These are phyloP conservation scores for Scelioninae gen. 1 DNA, from an alignment of 2,888 invertebrate species.

Conservation along the genomic window DNA sequence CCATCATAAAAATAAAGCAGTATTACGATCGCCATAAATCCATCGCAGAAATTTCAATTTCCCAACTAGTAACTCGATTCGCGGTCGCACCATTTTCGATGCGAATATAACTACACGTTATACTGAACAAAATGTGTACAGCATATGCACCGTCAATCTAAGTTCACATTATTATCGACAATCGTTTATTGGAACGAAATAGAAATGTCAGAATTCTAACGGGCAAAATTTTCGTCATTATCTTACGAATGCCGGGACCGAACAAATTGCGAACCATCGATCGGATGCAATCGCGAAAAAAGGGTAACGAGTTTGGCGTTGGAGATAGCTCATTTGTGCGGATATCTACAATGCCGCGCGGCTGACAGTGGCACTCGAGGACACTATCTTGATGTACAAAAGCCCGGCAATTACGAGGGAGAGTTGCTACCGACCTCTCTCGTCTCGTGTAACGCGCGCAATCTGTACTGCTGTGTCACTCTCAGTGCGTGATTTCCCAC, in stretches of 20 bases:
- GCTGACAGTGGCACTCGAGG: conserved; percentile 59
- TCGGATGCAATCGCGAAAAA: conserved; percentile 9
- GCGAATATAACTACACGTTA: background rate
- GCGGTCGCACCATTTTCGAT: conserved; percentile 38
- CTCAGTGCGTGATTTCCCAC: conserved; percentile 60
- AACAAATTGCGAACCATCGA: conserved; percentile 23
- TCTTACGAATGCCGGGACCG: conserved; percentile 25
- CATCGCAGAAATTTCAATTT: conserved; percentile 52
- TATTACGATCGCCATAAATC: conserved; percentile 43
- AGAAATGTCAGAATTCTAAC: conserved; percentile 47
- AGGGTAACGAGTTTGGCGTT: conserved; percentile 39
- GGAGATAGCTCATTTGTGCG: conserved; percentile 49
- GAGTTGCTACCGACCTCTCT: conserved; percentile 2
- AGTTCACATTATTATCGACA: conserved; percentile 57
- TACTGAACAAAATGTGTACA: conserved; percentile 39
- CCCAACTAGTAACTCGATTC: conserved; percentile 34
- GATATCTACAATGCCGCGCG: conserved; percentile 42
- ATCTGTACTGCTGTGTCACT: conserved; percentile 55
- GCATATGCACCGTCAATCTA: conserved; percentile 39
- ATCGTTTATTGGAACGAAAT: conserved; percentile 57
- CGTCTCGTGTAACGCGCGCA: conserved; percentile 43
- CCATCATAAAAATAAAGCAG: conserved; percentile 15
- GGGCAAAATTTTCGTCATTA: conserved; percentile 40
- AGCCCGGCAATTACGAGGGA: conserved; percentile 56
- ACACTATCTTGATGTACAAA: conserved; percentile 64